These are phyloP conservation scores for Yponomeuta plumbellus DNA, from an alignment of 2,888 invertebrate species.

Conservation along the genomic window DNA sequence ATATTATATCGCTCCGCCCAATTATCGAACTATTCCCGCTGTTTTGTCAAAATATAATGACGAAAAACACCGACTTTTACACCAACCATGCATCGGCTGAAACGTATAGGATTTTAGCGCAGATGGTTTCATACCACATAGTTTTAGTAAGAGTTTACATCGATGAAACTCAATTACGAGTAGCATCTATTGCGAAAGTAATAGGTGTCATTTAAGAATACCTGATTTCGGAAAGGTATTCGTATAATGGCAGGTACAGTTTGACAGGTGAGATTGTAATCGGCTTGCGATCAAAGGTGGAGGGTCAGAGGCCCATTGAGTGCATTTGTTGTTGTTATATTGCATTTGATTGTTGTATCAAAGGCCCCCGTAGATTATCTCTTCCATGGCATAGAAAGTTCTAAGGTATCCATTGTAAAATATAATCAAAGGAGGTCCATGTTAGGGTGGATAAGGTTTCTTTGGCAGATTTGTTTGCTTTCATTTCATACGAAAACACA, in stretches of 20 bases:
- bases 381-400: not conserved
- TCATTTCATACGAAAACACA: not conserved
- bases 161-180: not conserved
- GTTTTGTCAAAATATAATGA: too few species aligned
- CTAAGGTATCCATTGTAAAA: not conserved
- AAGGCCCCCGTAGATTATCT: not conserved
- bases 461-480: not conserved
- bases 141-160: not conserved
- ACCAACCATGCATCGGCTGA: not conserved
- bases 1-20: too few species aligned
- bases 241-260: constrained; percentile 38
- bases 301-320: constrained; percentile 25
- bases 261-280: constrained; percentile 63
- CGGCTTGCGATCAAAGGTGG: constrained; percentile 38
- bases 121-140: not conserved
- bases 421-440: not conserved
- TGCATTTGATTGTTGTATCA: constrained; percentile 1
- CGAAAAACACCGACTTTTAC: too few species aligned
- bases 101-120: not conserved
- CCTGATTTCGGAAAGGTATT: constrained; percentile 14
- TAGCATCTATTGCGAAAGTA: not conserved
- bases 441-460: not conserved
- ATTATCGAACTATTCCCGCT: too few species aligned
- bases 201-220: not conserved
- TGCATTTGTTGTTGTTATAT: constrained; percentile 22